Base-by-base conservation (phyloP, 2,888 invertebrate genomes). In the Mythimna lalbum region DNA sequence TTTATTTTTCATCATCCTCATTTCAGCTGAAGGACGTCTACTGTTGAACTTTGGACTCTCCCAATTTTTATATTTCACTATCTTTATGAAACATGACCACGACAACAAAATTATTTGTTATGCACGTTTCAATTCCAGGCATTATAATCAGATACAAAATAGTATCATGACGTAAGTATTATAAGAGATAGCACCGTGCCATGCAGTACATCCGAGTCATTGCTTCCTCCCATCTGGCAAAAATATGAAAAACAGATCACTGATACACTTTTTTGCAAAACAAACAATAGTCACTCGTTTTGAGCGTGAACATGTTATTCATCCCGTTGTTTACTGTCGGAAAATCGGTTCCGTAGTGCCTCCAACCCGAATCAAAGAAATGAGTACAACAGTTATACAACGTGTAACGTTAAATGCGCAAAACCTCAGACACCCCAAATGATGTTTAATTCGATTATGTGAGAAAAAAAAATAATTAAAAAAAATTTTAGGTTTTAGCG, bases 181-280 rank as follows among this genome's bases (percentile, higher is more conserved):
- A 17, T 65, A 52, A n/a, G 14, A 17, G 70, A 77, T 70, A 73
- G 68, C 50, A 23, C 49, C 31, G 72, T 66, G 31, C 76, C 68
- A 73, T 61, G 23, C 66, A 27, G 50, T 59, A 63, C 36, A 55
- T n/a, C 55, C 19, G 69, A 50, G 47, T 59, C 69, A 73, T 49
- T 47, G 36, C 43, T 63, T 64, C 66, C 53, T n/a, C 52, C 75
- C 55, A 82, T 82, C 84, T 82, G 82, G 75, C 57, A 59, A 10
- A 19, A 33, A 4, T 55, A 53, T 72, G 55, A 49, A 69, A 81
- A 83, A 81, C 83, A 80, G 76, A 82, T 60, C 27, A 55, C 55
- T 55, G 55, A 55, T 55, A 31, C 19, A n/a, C n/a, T 55, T 55
- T 31, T 31, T 31, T 33, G 31, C 55, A 55, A 55, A 55, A 55